phyloP scores from a whole-genome alignment of 1,140 invertebrate species.

The Drosophila equinoxialis region DNA sequence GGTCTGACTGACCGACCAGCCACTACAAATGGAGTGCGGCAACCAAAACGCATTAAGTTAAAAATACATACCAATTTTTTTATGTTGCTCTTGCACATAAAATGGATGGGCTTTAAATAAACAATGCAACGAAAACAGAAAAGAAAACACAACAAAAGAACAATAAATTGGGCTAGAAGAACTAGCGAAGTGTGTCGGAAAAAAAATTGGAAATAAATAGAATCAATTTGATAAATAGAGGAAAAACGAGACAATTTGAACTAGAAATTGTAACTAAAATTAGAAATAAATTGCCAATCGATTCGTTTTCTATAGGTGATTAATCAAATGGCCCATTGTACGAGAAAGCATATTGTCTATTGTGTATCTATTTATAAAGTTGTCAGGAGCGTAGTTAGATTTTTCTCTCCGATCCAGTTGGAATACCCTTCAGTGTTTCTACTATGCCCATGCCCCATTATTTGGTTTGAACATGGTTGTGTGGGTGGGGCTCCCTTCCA shows the following conservation, averaged over 20 bases:
- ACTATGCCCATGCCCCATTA: neutral
- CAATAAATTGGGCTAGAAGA: conserved; percentile 31
- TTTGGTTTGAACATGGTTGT: neutral
- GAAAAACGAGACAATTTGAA: conserved; percentile 49
- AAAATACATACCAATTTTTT: conserved; percentile 36
- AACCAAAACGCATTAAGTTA: conserved; percentile 50
- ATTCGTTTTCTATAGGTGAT: conserved; percentile 24
- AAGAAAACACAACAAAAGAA: conserved; percentile 21
- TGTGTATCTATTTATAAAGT: conserved; percentile 3
- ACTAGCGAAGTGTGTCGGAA: conserved; percentile 69
- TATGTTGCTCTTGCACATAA: conserved; percentile 47
- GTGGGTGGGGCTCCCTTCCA: neutral
- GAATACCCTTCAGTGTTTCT: too few relatives aligned
- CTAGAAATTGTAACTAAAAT: conserved; percentile 67
- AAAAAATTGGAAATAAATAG: conserved; percentile 25
- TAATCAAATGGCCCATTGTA: conserved; percentile 31
- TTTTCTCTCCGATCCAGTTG: neutral
- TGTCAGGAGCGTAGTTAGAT: neutral
- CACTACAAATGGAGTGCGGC: conserved; percentile 61
- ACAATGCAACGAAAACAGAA: conserved; percentile 25
- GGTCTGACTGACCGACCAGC: neutral
- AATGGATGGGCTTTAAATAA: conserved; percentile 66
- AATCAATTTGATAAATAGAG: conserved; percentile 37
- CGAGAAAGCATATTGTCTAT: neutral
- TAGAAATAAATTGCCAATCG: conserved; percentile 63